phyloP scores from a whole-genome alignment of 2,888 invertebrate genomes.

The Mesorhabditis spiculigera region DNA sequence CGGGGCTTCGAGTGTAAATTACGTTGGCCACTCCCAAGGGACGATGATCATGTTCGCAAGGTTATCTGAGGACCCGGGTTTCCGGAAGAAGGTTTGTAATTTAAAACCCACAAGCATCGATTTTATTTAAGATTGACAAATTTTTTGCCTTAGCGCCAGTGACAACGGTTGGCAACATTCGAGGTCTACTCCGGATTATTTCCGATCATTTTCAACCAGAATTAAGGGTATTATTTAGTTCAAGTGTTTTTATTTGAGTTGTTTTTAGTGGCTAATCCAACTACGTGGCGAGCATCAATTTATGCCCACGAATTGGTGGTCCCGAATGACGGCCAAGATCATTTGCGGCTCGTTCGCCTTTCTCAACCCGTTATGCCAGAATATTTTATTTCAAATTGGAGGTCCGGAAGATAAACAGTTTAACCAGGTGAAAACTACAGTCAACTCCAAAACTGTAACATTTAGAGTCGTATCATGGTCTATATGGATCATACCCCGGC shows the following conservation, averaged over 20 bases:
- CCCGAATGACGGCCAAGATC: constrained; percentile 8
- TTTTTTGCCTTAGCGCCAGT: constrained; percentile 13
- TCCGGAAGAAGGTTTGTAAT: constrained; percentile 11
- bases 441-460: neutral
- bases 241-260: neutral
- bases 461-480: constrained; percentile 8
- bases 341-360: constrained; percentile 11
- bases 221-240: neutral
- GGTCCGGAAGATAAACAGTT: constrained; percentile 11
- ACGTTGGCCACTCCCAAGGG: constrained; percentile 20
- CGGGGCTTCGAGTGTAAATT: constrained; percentile 12
- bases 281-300: constrained; percentile 9
- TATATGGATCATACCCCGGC: constrained; percentile 7
- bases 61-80: constrained; percentile 11
- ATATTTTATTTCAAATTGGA: constrained; percentile 9
- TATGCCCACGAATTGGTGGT: neutral
- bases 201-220: constrained; percentile 7
- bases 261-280: constrained; percentile 8
- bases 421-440: constrained; percentile 5
- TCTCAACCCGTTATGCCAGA: constrained; percentile 5
- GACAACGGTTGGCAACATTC: constrained; percentile 10
- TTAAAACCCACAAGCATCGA: neutral
- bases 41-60: constrained; percentile 19
- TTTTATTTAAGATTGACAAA: constrained; percentile 8
- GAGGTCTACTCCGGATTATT: constrained; percentile 5